Conservation (phyloP, 2,888 invertebrate species). For the Dryococelus australis region DNA sequence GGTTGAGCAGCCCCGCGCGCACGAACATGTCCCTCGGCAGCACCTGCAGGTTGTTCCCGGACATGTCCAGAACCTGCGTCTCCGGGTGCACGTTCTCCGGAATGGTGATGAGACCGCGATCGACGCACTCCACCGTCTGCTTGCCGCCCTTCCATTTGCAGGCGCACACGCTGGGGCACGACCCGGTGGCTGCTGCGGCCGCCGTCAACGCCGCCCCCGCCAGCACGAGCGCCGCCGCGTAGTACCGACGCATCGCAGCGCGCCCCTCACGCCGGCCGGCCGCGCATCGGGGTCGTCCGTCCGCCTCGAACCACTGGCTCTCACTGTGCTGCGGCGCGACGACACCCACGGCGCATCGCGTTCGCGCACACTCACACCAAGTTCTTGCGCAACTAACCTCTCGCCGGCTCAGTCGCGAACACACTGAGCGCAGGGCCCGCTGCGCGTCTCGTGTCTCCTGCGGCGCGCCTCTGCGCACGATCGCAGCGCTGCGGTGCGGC, state of each 20-base stretch:
- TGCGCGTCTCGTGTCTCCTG: not conserved
- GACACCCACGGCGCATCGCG: too few relatives aligned
- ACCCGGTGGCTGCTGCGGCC: constrained; percentile 33
- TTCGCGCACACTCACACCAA: too few relatives aligned
- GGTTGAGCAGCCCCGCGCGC: constrained; percentile 80
- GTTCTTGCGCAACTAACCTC: not conserved
- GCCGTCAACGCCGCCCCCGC: constrained; percentile 20
- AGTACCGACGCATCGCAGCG: not conserved
- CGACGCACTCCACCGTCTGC: constrained; percentile 89
- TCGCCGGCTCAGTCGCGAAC: not conserved
- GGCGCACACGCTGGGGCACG: constrained; percentile 78
- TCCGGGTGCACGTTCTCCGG: constrained; percentile 87
- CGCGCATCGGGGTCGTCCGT: too few relatives aligned
- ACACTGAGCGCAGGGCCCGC: not conserved
- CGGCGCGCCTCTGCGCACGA: not conserved
- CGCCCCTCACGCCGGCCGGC: constrained; percentile 8
- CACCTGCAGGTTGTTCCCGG: constrained; percentile 85
- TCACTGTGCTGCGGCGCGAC: not conserved
- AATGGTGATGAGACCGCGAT: constrained; percentile 81
- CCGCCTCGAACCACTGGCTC: not conserved
- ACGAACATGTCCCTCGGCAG: constrained; percentile 84
- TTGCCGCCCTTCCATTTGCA: constrained; percentile 96
- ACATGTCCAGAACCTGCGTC: constrained; percentile 90
- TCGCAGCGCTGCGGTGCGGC: not conserved
- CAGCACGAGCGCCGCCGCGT: constrained; percentile 9